These are phyloP conservation scores for Triops cancriformis DNA, from an alignment of 1,140 invertebrate genomes.

Conservation along the genomic window DNA sequence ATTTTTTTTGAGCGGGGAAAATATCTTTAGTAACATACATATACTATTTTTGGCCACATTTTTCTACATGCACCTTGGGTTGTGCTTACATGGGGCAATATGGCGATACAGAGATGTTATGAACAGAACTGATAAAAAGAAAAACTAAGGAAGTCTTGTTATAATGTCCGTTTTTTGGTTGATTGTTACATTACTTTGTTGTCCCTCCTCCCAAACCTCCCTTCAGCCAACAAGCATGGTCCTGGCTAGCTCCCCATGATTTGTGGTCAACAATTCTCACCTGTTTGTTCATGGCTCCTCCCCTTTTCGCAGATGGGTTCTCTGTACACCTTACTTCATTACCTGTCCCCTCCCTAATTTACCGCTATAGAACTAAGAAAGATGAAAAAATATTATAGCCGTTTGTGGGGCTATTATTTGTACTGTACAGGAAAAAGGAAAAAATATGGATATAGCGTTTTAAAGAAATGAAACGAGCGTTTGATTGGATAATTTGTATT, in stretches of 20 bases:
- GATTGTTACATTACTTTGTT: not conserved
- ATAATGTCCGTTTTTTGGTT: constrained; percentile 2
- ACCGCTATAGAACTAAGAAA: constrained; percentile 5
- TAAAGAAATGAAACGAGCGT: not conserved
- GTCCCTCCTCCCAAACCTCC: not conserved
- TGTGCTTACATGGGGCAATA: constrained; percentile 11
- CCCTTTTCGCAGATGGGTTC: not conserved
- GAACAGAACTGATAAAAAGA: not conserved
- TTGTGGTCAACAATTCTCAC: not conserved
- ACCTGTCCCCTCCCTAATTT: not conserved
- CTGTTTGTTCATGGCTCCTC: not conserved
- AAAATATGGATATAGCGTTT: constrained; percentile 8
- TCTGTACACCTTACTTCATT: not conserved
- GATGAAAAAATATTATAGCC: constrained; percentile 10
- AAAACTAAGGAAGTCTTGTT: not conserved
- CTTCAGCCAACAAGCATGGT: not conserved
- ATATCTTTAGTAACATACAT: not conserved
- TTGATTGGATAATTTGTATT: too few relatives aligned
- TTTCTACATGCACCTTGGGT: not conserved
- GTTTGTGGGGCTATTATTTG: constrained; percentile 10
- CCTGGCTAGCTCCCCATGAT: constrained; percentile 1
- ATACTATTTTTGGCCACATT: constrained; percentile 1
- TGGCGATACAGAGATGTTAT: not conserved
- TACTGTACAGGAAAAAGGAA: constrained; percentile 2
- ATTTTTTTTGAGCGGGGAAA: not conserved